phyloP scores from a whole-genome alignment of 2,797 vertebrate species.

The Chrosomus eos region DNA sequence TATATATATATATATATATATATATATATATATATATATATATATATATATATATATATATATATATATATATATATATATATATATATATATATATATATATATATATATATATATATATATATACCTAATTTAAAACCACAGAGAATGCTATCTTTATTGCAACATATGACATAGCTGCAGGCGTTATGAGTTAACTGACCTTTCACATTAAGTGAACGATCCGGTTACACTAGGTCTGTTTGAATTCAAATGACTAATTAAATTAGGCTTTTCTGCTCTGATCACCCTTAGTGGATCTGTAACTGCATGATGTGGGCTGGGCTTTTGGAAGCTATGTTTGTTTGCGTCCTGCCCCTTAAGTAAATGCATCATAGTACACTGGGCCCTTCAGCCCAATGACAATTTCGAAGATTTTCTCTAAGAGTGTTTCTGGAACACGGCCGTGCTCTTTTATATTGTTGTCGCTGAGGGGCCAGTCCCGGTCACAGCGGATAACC shows the following conservation, averaged over 20 bases:
- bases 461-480: slow-evolving; percentile 60
- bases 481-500: slow-evolving; percentile 65
- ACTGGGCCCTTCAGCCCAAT: slow-evolving; percentile 63
- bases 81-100: no score
- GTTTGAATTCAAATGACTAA: slow-evolving; percentile 78
- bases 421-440: slow-evolving; percentile 65
- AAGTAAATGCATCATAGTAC: slow-evolving; percentile 63
- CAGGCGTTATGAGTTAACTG: slow-evolving; percentile 76
- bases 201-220: slow-evolving; percentile 80
- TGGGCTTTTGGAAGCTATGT: slow-evolving; percentile 39
- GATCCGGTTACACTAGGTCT: slow-evolving; percentile 77
- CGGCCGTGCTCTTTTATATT: slow-evolving; percentile 65
- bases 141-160: slow-evolving; percentile 63
- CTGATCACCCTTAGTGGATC: slow-evolving; percentile 70
- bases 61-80: no score
- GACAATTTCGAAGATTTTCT: slow-evolving; percentile 67
- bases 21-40: no score
- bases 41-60: no score
- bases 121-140: slow-evolving; percentile 36
- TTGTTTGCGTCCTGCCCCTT: slow-evolving; percentile 45
- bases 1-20: no score
- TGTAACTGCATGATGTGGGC: slow-evolving; percentile 59
- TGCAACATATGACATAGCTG: slow-evolving; percentile 67
- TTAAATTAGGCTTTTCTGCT: slow-evolving; percentile 75
- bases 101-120: no score